These are phyloP conservation scores for Dasyornis broadbenti DNA, from an alignment of 2,113 vertebrate genomes.

Conservation along the genomic window DNA sequence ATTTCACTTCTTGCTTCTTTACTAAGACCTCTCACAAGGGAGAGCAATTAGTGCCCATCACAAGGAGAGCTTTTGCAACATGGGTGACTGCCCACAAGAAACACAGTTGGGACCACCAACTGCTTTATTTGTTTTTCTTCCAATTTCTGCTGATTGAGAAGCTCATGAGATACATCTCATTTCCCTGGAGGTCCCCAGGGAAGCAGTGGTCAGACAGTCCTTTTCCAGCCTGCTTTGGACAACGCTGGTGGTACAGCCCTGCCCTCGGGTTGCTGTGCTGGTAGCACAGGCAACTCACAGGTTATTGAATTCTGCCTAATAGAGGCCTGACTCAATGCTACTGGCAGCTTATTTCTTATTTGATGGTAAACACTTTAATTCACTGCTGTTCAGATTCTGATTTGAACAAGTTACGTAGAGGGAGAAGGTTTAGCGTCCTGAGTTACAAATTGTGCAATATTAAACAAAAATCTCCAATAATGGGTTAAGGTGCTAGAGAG, in stretches of 20 bases:
- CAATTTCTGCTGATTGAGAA: constrained; percentile 42
- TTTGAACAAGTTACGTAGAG: not conserved
- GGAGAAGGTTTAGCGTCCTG: not conserved
- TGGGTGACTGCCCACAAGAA: constrained; percentile 24
- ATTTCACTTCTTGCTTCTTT: not conserved
- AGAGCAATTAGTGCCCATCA: constrained; percentile 22
- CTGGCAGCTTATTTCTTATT: not conserved
- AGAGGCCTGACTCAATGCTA: not conserved
- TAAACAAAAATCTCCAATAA: not conserved
- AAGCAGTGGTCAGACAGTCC: not conserved
- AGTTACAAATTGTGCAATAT: not conserved
- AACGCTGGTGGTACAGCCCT: not conserved
- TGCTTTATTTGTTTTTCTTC: constrained; percentile 52
- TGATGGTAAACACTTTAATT: not conserved
- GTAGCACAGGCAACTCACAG: not conserved
- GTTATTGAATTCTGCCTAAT: not conserved
- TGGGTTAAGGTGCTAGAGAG: not conserved
- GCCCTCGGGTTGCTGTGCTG: not conserved
- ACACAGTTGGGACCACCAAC: constrained; percentile 27
- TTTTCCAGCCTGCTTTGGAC: not conserved
- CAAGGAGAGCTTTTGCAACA: constrained; percentile 18
- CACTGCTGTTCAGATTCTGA: not conserved
- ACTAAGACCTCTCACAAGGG: not conserved
- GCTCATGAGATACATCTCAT: constrained; percentile 18
- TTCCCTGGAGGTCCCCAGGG: not conserved